Evolutionary conservation across 2,888 invertebrate genomes (phyloP).

Genomic region (Saturnia japonica): DNA sequence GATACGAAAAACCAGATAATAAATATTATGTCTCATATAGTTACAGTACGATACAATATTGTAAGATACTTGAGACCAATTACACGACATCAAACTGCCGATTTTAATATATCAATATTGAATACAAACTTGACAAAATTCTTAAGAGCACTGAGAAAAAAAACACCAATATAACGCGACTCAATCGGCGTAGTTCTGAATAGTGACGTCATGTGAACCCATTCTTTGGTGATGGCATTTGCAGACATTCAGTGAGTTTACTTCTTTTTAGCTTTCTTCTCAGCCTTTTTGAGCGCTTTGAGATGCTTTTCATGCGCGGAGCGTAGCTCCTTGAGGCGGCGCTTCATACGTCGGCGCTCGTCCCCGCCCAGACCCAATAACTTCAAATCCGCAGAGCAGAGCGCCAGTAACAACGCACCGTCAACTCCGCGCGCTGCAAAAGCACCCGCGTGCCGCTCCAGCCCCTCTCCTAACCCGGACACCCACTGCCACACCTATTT

Average conservation of each 20-base stretch:
- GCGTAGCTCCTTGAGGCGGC: slow-evolving; percentile 92
- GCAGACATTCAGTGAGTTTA: slow-evolving; percentile 46
- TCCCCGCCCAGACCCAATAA: slow-evolving; percentile 90
- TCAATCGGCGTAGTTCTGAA: slow-evolving; percentile 9
- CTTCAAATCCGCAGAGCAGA: slow-evolving; percentile 96
- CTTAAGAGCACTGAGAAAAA: neutral
- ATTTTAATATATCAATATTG: slow-evolving; percentile 2
- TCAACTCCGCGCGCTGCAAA: slow-evolving; percentile 95
- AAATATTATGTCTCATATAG: neutral
- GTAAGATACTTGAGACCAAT: slow-evolving; percentile 7
- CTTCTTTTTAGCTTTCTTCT: slow-evolving; percentile 90
- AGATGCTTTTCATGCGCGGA: slow-evolving; percentile 92
- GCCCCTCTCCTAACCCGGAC: slow-evolving; percentile 89
- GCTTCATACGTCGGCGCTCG: slow-evolving; percentile 89
- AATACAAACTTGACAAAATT: neutral
- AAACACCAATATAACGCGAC: neutral
- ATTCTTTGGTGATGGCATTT: slow-evolving; percentile 49
- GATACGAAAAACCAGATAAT: neutral
- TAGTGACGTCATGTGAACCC: slow-evolving; percentile 41
- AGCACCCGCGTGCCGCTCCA: slow-evolving; percentile 93
- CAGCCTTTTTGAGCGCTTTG: slow-evolving; percentile 92
- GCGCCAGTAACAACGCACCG: slow-evolving; percentile 91
- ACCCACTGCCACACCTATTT: slow-evolving; percentile 96
- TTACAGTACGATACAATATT: neutral
- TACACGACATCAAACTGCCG: neutral